Evolutionary conservation across 2,113 vertebrate genomes (phyloP), one percentile per base, ranked within the genome.

Genomic region (Anolis carolinensis): DNA sequence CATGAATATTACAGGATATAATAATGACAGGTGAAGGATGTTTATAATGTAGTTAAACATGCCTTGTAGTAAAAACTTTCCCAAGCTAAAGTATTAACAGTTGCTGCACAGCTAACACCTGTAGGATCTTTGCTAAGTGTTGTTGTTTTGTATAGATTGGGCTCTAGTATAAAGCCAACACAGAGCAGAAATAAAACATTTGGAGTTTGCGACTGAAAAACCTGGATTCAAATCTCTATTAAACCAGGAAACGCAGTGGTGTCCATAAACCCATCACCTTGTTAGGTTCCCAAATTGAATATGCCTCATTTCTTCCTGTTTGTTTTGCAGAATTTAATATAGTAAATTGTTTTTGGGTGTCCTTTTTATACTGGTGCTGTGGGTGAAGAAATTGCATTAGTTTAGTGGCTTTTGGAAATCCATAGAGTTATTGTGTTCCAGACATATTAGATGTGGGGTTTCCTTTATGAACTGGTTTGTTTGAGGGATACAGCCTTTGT

Each of bases 351-450:
- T 78, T n/a, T 59, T 27, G 23, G 25, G 65, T 67, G 67, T 44
- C 34, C 44, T 67, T 25, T 18, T 3, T 11, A 9, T 23, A 30
- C 0, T 0, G 39, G 5, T 44, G 3, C 39, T 44, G 5, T 44
- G 39, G 39, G 39, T 44, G 39, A 44, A 44, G 39, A 44, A 44
- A 44, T 44, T 44, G 2, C 27, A 16, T n/a, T 23, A 8, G 0
- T 27, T 82, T 5, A 70, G 67, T 11, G 11, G 67, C 13, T 70
- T 44, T 70, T 10, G 7, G 2, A 70, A 30, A n/a, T 70, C 25
- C 1, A 74, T 20, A 86, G 25, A 10, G 32, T 78, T 74, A 27
- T 74, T 1, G 5, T 32, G 18, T 34, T 63, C 34, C 1, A 50
- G 3, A 25, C 65, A 72, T 18, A 18, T 65, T 1, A 4, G 39